Evolutionary conservation across 2,797 vertebrate species (phyloP), one percentile per base, ranked within the genome.

Genomic region (Danio albolineatus): DNA sequence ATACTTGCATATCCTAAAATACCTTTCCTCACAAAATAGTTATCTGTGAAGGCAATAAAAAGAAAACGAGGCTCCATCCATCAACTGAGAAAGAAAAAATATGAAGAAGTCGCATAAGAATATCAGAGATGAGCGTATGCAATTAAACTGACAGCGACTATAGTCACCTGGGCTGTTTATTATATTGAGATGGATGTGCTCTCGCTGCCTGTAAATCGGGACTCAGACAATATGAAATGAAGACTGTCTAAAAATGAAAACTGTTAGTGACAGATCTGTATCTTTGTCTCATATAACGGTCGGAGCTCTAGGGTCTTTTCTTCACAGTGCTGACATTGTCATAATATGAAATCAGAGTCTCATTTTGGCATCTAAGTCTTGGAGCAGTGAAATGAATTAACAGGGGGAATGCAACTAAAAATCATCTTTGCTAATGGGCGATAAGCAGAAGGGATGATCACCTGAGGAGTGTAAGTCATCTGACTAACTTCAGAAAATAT

Each of bases 11-110:
- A 41, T 41, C 60, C 17, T 13, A 44, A 51, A 44, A 51, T 21
- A 51, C 78, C 53, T 67, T 21, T 51, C 2, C 38, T 53, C 6
- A 28, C 28, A 43, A 54, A 69, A 69, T 39, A 48, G 72, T 61
- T 61, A 49, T 77, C 51, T 38, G 39, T 60, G n/a, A 28, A 69
- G n/a, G 65, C 54, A 70, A 78, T 70, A 78, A 78, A 48, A 78
- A 8, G 7, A 59, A 60, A 60, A 14, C 0, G 8, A 51, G 28
- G 36, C 43, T 41, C 36, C 46, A 78, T 78, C 36, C 44, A 60
- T 78, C 65, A 70, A 51, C 43, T 49, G 44, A 28, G 53, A 41
- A 41, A 39, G 10, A 51, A 28, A 69, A 17, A 70, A 60, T 46
- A 28, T 61, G 36, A 70, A 51, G 13, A 71, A 51, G 5, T 51